Base-by-base conservation (phyloP, 2,113 vertebrate species). In the Myanophis thanlyinensis region DNA sequence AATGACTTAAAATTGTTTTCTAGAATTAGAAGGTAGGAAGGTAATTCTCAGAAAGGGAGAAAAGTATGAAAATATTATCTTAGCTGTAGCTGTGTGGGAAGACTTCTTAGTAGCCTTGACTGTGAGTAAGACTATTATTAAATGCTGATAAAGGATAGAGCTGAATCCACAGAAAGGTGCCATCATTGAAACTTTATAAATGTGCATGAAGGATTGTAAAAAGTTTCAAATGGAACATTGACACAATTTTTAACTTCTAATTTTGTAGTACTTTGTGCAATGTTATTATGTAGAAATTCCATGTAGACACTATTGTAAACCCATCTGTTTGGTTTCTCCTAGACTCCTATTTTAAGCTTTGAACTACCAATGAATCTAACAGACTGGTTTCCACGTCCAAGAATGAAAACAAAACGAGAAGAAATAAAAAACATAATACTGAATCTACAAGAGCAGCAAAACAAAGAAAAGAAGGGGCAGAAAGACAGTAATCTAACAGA, bases 371-470 rank as follows among this genome's bases (percentile, higher is more conserved):
- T 99, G 97, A 98, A 98, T 95, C 97, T 99, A 97, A 97, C 96
- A 52, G 98, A 99, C 53, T 99, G 99, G 99, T 99, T 99, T 96
- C 98, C 98, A 59, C 98, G 98, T 93, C 98, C 98, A 94, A 97
- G 99, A 95, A 99, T 99, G 99, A 99, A 98, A 98, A 99, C 98
- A 80, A 99, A 99, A 97, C 98, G 99, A 49, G 98, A 99, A 95
- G 99, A 99, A 97, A 99, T 99, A 94, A 95, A 97, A 92, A 98
- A 98, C 48, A 98, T 99, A 91, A 99, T 99, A 95, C 97, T 99
- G 85, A 98, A 97, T 93, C 97, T 99, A 52, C 98, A 99, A 93
- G 98, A 98, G 93, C 97, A 98, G 80, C 99, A 99, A 95, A 98
- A 97, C 94, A 96, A 97, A 97, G 98, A 98, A 11, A 98, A 96